These are phyloP conservation scores for Gymnosoma rotundatum DNA, from an alignment of 2,888 invertebrate genomes.

Conservation along the genomic window DNA sequence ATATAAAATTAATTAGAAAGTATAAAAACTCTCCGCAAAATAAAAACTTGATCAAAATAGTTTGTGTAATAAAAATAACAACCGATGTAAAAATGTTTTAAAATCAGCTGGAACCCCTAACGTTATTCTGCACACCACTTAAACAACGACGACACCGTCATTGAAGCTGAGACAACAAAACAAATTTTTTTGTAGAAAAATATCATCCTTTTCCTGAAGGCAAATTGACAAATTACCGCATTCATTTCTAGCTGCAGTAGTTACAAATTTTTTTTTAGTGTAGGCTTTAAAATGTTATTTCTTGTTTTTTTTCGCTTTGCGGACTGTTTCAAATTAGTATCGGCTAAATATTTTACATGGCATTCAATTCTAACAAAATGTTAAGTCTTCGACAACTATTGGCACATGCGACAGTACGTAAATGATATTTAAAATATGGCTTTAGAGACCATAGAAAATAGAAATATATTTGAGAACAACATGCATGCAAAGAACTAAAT, in stretches of 20 bases:
- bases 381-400: constrained; percentile 43
- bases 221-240: constrained; percentile 69
- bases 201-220: constrained; percentile 60
- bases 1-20: too few species aligned
- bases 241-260: constrained; percentile 28
- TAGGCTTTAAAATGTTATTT: constrained; percentile 38
- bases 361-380: constrained; percentile 20
- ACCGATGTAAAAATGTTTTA: too few species aligned
- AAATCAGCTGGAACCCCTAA: too few species aligned
- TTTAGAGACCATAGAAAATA: constrained; percentile 20
- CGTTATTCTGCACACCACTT: too few species aligned
- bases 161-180: constrained; percentile 7
- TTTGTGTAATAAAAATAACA: too few species aligned
- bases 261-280: background rate
- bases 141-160: background rate
- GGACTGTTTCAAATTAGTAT: constrained; percentile 32
- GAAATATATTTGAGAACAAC: constrained; percentile 7
- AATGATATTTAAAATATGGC: background rate
- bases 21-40: too few species aligned
- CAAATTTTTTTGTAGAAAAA: constrained; percentile 20
- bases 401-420: constrained; percentile 36
- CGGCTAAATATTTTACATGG: constrained; percentile 34
- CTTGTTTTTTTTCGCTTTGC: background rate
- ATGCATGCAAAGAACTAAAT: constrained; percentile 45
- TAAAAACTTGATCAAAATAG: too few species aligned